These are phyloP conservation scores for Theocolax elegans DNA, from an alignment of 1,140 invertebrate genomes.

Conservation along the genomic window DNA sequence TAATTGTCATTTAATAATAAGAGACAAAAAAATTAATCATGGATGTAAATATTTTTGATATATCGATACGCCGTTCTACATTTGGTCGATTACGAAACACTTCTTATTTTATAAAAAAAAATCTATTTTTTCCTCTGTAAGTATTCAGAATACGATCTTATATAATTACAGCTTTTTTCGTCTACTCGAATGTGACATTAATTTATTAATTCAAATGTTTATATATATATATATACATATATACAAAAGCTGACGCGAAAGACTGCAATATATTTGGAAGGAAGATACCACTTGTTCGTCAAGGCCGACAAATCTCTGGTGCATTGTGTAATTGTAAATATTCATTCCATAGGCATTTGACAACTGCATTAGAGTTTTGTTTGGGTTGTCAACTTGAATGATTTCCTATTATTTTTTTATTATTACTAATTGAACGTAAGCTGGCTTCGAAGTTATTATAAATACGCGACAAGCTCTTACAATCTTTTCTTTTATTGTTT, in stretches of 20 bases:
- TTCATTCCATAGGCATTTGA: constrained; percentile 42
- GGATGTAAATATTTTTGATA: constrained; percentile 41
- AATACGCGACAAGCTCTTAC: constrained; percentile 23
- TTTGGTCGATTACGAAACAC: constrained; percentile 13
- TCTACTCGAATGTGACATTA: constrained; percentile 33
- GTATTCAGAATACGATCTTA: constrained; percentile 10
- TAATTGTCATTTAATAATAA: constrained; percentile 11
- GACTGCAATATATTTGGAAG: not conserved
- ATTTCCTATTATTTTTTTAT: constrained; percentile 30
- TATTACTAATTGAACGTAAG: constrained; percentile 21
- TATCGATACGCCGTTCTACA: constrained; percentile 8
- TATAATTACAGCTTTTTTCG: constrained; percentile 27
- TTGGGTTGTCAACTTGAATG: constrained; percentile 34
- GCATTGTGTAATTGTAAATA: constrained; percentile 42
- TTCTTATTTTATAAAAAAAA: constrained; percentile 10
- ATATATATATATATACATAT: constrained; percentile 22
- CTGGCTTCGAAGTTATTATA: constrained; percentile 30
- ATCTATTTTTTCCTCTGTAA: constrained; percentile 16
- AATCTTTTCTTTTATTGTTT: constrained; percentile 22
- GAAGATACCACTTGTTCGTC: not conserved
- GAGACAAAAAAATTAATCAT: not conserved
- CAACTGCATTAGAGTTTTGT: constrained; percentile 31
- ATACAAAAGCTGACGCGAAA: constrained; percentile 20
- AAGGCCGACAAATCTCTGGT: constrained; percentile 14
- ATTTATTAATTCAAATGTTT: constrained; percentile 35